Evolutionary conservation across 2,113 vertebrate species (phyloP).

Genomic region (Talpa occidentalis): DNA sequence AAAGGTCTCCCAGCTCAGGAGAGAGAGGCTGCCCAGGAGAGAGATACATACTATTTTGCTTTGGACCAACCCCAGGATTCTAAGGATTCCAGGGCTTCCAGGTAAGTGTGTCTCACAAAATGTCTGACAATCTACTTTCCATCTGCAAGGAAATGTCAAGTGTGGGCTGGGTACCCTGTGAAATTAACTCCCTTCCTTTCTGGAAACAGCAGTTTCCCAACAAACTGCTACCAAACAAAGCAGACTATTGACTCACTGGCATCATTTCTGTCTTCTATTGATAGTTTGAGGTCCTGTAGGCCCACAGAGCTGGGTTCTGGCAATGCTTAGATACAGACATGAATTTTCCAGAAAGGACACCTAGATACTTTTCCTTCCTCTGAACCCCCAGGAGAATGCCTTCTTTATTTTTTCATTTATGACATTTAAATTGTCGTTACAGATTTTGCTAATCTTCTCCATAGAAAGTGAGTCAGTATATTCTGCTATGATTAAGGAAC

Average conservation of each 20-base stretch:
- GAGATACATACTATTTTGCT: neutral
- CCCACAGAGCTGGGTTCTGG: neutral
- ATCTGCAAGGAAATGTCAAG: neutral
- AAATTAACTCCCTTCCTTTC: neutral
- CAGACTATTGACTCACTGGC: neutral
- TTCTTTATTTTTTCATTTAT: neutral
- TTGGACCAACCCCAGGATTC: neutral
- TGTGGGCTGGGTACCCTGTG: neutral
- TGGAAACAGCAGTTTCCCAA: neutral
- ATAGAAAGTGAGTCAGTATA: neutral
- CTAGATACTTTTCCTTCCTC: neutral
- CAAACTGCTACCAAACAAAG: neutral
- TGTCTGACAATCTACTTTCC: neutral
- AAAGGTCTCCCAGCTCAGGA: no score
- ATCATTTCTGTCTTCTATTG: neutral
- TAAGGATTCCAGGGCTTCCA: neutral
- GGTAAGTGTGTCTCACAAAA: neutral
- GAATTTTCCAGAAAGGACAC: neutral
- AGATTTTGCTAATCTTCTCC: slow-evolving; percentile 30
- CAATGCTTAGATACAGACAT: neutral
- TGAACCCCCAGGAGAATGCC: neutral
- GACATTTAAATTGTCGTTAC: neutral
- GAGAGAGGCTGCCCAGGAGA: neutral
- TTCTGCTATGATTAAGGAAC: slow-evolving; percentile 37
- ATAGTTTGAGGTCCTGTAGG: neutral